Evolutionary conservation across 2,797 vertebrate species (phyloP).

Genomic region (Erpetoichthys calabaricus): DNA sequence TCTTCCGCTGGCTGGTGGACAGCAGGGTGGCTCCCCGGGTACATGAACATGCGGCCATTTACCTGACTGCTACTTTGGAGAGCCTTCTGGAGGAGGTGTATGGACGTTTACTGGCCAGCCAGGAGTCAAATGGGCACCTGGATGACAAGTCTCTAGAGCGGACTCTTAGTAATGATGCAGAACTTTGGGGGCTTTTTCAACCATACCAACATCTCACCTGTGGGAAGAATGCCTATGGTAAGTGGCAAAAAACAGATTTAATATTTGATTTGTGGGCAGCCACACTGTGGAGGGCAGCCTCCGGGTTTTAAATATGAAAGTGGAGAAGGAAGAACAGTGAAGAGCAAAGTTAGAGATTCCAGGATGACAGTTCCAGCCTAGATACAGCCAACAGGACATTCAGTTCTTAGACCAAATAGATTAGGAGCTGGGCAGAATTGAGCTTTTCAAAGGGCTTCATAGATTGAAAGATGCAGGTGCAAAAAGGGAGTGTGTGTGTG

Average conservation of each 20-base stretch:
- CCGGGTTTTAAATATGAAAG: no score
- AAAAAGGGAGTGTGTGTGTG: no score
- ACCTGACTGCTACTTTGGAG: constrained; percentile 59
- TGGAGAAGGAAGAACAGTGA: no score
- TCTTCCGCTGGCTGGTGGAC: constrained; percentile 70
- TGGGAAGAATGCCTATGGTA: constrained; percentile 62
- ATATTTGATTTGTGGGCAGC: no score
- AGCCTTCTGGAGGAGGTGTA: constrained; percentile 54
- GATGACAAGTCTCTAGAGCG: constrained; percentile 53
- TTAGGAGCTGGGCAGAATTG: no score
- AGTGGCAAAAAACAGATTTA: constrained; percentile 15
- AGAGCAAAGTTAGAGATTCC: no score
- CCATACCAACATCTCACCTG: constrained; percentile 62
- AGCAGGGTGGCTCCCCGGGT: constrained; percentile 55
- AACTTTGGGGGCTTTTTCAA: constrained; percentile 64
- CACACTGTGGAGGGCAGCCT: no score
- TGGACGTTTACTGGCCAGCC: constrained; percentile 48
- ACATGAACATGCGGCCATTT: constrained; percentile 64
- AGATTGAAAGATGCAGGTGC: no score
- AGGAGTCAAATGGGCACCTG: constrained; percentile 43
- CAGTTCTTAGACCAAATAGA: no score
- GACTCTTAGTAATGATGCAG: constrained; percentile 54
- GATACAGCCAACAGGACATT: no score
- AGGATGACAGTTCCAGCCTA: no score
- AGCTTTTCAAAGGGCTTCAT: no score